phyloP scores from a whole-genome alignment of 2,113 vertebrate genomes.

The Saimiri boliviensis region DNA sequence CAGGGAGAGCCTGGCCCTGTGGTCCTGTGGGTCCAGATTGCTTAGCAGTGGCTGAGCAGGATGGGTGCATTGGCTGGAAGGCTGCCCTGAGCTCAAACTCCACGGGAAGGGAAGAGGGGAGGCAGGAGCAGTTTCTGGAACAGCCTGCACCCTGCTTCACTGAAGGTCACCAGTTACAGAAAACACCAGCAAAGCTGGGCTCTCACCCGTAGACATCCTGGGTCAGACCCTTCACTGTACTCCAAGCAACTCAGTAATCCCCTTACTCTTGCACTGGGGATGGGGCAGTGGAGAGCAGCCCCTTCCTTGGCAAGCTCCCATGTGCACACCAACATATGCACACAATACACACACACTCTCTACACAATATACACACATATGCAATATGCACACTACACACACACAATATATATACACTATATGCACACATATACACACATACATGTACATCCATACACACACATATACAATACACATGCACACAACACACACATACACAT shows the following conservation, averaged over 20 bases:
- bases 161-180: neutral
- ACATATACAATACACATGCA: neutral
- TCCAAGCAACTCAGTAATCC: neutral
- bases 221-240: no score
- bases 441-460: no score
- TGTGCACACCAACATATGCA: no score
- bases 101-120: accelerated
- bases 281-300: accelerated
- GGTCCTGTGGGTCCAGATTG: accelerated
- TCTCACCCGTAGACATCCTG: accelerated
- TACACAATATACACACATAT: neutral
- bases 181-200: accelerated
- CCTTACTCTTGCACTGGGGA: accelerated
- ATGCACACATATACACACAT: no score
- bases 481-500: neutral
- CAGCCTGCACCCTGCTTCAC: neutral
- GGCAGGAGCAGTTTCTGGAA: neutral
- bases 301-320: neutral
- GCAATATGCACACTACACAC: neutral
- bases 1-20: accelerated
- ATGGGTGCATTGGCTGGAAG: accelerated
- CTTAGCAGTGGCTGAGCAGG: neutral
- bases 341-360: neutral
- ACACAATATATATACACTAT: no score
- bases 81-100: neutral